Percentiles rank a stretch among this genome's conserved stretches.
phyloP scores from a whole-genome alignment of 2,113 vertebrate species.

The Dendropsophus ebraccatus region DNA sequence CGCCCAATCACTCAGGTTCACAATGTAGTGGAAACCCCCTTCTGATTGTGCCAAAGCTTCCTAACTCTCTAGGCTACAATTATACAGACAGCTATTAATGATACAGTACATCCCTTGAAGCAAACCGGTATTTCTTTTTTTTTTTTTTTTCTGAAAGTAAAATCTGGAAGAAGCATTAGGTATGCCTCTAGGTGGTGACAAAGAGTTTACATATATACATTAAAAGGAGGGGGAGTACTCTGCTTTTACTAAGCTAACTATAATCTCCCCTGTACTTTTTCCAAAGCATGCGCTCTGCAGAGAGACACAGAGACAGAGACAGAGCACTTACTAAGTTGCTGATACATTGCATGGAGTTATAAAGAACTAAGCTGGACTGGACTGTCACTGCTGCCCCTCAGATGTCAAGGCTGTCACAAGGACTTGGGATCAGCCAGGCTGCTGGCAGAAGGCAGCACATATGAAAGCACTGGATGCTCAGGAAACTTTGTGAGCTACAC shows the following conservation, averaged over 20 bases:
- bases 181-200: slow-evolving; percentile 56
- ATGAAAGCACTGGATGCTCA: slow-evolving; percentile 19
- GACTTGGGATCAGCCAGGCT: background rate
- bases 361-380: background rate
- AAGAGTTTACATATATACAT: slow-evolving; percentile 50
- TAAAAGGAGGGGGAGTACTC: slow-evolving; percentile 20
- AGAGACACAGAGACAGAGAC: background rate
- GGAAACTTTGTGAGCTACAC: background rate
- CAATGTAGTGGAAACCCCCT: slow-evolving; percentile 53
- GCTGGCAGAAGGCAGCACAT: background rate
- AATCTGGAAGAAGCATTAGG: slow-evolving; percentile 8
- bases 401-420: slow-evolving; percentile 17
- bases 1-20: slow-evolving; percentile 41
- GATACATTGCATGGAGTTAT: background rate
- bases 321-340: slow-evolving; percentile 12
- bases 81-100: slow-evolving; percentile 54
- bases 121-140: slow-evolving; percentile 55
- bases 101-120: slow-evolving; percentile 53
- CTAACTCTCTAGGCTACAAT: slow-evolving; percentile 55
- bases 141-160: slow-evolving; percentile 37
- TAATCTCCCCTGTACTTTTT: slow-evolving; percentile 28
- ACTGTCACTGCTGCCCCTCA: slow-evolving; percentile 12
- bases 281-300: slow-evolving; percentile 30
- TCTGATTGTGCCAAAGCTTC: slow-evolving; percentile 52
- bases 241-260: slow-evolving; percentile 20